Evolutionary conservation across 2,797 vertebrate species (phyloP).

Genomic region (Takifugu ocellatus): DNA sequence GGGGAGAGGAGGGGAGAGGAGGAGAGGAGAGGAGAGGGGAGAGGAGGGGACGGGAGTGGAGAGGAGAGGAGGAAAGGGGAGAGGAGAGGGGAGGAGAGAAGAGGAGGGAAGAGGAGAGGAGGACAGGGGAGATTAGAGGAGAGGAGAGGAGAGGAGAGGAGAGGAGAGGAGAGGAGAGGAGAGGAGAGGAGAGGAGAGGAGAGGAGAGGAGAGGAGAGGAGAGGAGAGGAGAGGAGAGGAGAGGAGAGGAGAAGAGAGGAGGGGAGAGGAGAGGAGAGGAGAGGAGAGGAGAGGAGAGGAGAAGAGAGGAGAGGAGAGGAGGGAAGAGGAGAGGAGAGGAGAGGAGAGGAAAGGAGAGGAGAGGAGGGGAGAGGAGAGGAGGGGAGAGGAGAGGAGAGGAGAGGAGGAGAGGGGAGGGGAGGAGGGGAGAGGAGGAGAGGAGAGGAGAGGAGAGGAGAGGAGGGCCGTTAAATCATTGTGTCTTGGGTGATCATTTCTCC

Average conservation of each 20-base stretch:
- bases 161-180: conserved; percentile 47
- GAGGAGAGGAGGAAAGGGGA: conserved; percentile 12
- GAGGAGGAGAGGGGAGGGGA: conserved; percentile 58
- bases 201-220: conserved; percentile 40
- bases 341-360: conserved; percentile 44
- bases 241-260: conserved; percentile 39
- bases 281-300: conserved; percentile 45
- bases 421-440: conserved; percentile 38
- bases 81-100: conserved; percentile 36
- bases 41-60: too few species aligned
- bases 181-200: conserved; percentile 40
- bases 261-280: conserved; percentile 41
- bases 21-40: conserved; percentile 46
- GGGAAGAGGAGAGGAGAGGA: conserved; percentile 36
- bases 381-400: conserved; percentile 28
- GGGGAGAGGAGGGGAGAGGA: conserved; percentile 58
- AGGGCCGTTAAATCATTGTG: conserved; percentile 69
- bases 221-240: conserved; percentile 50
- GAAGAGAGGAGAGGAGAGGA: conserved; percentile 59
- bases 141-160: conserved; percentile 57
- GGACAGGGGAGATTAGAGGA: conserved; percentile 42
- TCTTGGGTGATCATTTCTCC: conserved; percentile 68
- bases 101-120: conserved; percentile 43
- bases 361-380: conserved; percentile 39
- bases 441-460: conserved; percentile 39